phyloP scores from a whole-genome alignment of 1,140 invertebrate species.

The Anastrepha ludens region DNA sequence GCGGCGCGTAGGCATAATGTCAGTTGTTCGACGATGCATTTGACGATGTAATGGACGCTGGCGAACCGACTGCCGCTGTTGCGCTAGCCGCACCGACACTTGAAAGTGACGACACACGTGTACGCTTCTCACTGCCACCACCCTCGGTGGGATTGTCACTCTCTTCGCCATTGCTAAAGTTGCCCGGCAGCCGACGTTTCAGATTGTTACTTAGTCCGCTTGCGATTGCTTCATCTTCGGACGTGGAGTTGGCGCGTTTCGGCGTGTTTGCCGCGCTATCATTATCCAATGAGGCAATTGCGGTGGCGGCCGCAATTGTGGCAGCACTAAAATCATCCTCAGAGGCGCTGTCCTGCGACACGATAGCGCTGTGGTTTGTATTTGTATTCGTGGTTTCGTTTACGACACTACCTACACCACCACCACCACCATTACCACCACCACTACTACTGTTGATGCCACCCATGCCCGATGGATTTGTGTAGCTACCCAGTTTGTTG shows the following conservation, averaged over 20 bases:
- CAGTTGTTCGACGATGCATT: conserved; percentile 64
- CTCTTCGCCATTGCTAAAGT: conserved; percentile 70
- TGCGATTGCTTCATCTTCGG: conserved; percentile 67
- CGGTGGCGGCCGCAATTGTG: conserved; percentile 66
- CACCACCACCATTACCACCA: conserved; percentile 30
- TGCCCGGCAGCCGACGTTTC: conserved; percentile 68
- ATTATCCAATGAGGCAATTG: conserved; percentile 70
- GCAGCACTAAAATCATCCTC: conserved; percentile 71
- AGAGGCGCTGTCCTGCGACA: conserved; percentile 69
- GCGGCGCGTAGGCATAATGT: conserved; percentile 71
- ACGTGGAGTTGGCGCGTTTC: conserved; percentile 67
- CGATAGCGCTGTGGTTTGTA: conserved; percentile 56
- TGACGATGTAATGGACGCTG: conserved; percentile 27
- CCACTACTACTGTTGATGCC: conserved; percentile 19
- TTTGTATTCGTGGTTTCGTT: conserved; percentile 53
- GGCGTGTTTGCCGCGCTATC: conserved; percentile 70
- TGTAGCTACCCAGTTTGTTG: conserved; percentile 73
- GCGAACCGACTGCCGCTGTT: conserved; percentile 51
- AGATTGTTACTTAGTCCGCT: conserved; percentile 62
- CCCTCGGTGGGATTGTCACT: conserved; percentile 65
- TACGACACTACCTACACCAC: not conserved
- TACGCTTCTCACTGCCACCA: conserved; percentile 62
- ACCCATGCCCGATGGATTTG: conserved; percentile 69
- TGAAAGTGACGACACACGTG: conserved; percentile 49
- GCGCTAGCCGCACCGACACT: not conserved